Conservation (phyloP, 2,797 vertebrate genomes). For the Micropoecilia bifurca region DNA sequence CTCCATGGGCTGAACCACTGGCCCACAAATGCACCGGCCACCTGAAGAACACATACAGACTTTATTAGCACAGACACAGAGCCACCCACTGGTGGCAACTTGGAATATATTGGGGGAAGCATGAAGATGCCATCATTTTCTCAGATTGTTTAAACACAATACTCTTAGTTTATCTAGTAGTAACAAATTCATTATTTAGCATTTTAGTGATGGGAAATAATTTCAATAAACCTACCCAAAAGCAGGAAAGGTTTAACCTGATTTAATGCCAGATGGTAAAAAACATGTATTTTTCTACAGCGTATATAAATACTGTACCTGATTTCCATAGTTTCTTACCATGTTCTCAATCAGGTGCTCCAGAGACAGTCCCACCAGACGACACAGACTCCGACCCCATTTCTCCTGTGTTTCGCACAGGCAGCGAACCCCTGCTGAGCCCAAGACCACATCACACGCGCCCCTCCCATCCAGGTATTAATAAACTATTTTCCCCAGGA, state of each 20-base stretch:
- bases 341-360: conserved; percentile 60
- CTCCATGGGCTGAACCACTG: too few relatives aligned
- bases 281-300: neutral
- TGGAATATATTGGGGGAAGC: too few relatives aligned
- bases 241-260: neutral
- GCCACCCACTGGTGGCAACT: too few relatives aligned
- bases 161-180: neutral
- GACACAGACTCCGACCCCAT: conserved; percentile 60
- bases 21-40: too few relatives aligned
- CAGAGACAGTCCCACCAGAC: conserved; percentile 44
- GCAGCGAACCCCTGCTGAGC: conserved; percentile 87
- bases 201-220: neutral
- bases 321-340: neutral
- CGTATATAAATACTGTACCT: neutral
- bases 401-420: conserved; percentile 85
- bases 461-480: conserved; percentile 62
- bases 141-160: neutral
- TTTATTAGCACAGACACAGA: too few relatives aligned
- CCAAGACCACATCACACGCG: conserved; percentile 64
- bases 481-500: neutral
- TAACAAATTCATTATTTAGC: neutral
- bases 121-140: neutral
- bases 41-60: too few relatives aligned
- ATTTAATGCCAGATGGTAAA: neutral
- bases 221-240: neutral